Base-by-base conservation (phyloP, 2,797 vertebrate species). In the Antennarius maculatus region DNA sequence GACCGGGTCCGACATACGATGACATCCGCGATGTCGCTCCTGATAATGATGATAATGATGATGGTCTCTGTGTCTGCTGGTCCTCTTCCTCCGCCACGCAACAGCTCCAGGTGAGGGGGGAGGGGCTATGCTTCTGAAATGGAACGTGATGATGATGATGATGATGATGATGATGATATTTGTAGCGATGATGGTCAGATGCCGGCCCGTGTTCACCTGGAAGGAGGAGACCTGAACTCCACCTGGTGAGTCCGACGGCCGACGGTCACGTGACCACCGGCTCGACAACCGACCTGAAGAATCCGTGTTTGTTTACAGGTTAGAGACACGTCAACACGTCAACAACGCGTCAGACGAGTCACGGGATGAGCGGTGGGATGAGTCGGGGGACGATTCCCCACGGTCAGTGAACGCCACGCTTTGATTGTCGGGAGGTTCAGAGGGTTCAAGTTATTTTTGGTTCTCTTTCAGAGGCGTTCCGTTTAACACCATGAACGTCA, bases 201-300 rank as follows among this genome's bases (percentile, higher is more conserved):
- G 7, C 31, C 31, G 5, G 31, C 7, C 31, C 31, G 31, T 8
- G 5, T 34, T 34, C 31, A 34, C 31, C 31, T 5, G 31, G 31
- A 34, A 3, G 31, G 31, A 34, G 31, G 0, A 6, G 4, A 34
- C 12, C 3, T 10, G 14, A 72, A 69, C 41, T 16, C 55, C 28
- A 75, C 73, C 61, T 14, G 41, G 80, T 79, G 53, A 70, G 72
- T 72, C 23, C 48, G 29, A 27, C 31, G 23, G 23, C 23, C 23
- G 23, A 23, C 23, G 23, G 23, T 23, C 23, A 23, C 23, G 2
- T 23, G 23, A 23, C 23, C 23, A 23, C 23, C 23, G 23, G 23
- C 1, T 23, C 23, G 23, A 23, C 23, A 23, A 23, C 23, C 23
- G 23, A 23, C 23, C 23, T 23, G 23, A 23, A 23, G 23, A 23